Evolutionary conservation across 2,797 vertebrate species (phyloP).

Genomic region (Neosilurus hyrtlii): DNA sequence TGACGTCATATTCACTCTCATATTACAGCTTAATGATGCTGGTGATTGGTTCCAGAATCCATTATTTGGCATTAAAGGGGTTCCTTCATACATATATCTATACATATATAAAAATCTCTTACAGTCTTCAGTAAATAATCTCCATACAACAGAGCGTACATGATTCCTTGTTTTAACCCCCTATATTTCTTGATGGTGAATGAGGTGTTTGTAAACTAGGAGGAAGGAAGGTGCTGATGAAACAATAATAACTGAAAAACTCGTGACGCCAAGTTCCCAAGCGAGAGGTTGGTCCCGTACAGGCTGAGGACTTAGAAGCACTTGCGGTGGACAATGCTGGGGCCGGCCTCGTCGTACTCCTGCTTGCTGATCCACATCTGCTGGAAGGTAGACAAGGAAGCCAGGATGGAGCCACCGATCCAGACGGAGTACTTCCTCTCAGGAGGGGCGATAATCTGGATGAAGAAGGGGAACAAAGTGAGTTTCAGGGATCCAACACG

Average conservation of each 20-base stretch:
- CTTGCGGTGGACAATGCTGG: conserved; percentile 94
- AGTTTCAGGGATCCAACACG: not conserved
- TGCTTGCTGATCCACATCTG: conserved; percentile 99
- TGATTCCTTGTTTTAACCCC: not conserved
- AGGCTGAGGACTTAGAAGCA: conserved; percentile 81
- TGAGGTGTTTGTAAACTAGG: not conserved
- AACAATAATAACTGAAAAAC: not conserved
- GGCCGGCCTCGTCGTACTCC: conserved; percentile 93
- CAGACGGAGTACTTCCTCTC: conserved; percentile 98
- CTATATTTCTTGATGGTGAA: not conserved
- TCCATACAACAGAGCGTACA: conserved; percentile 54
- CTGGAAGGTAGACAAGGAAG: conserved; percentile 99
- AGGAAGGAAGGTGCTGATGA: not conserved
- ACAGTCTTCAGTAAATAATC: conserved; percentile 64
- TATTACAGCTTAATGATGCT: not conserved
- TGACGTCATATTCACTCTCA: not conserved
- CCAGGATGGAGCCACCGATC: conserved; percentile 98
- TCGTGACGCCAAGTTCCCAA: conserved; percentile 8
- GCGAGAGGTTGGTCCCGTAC: not conserved
- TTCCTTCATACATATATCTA: not conserved
- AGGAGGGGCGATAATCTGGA: conserved; percentile 91
- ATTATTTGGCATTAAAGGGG: not conserved
- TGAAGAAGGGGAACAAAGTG: not conserved
- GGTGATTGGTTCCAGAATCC: conserved; percentile 38
- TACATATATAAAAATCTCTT: not conserved